Percentiles rank a stretch among this genome's conserved stretches.
Evolutionary conservation across 2,888 invertebrate species (phyloP).

Genomic region (Nowickia ferox): DNA sequence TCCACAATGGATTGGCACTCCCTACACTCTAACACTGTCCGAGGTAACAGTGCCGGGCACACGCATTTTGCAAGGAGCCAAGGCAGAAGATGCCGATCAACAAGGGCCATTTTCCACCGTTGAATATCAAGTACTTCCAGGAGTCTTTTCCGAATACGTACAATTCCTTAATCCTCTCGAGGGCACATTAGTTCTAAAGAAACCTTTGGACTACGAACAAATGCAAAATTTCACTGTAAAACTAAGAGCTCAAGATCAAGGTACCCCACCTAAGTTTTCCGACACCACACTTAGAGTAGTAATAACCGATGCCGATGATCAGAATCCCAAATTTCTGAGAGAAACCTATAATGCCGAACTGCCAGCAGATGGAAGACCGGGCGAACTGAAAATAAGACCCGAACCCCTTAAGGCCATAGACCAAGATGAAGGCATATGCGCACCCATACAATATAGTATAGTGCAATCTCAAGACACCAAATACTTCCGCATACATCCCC

Average conservation of each 20-base stretch:
- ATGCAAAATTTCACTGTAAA: constrained; percentile 90
- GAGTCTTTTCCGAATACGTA: constrained; percentile 91
- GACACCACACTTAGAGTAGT: constrained; percentile 90
- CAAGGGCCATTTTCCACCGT: constrained; percentile 94
- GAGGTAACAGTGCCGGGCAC: constrained; percentile 90
- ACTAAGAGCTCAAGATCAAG: constrained; percentile 91
- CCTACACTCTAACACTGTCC: constrained; percentile 91
- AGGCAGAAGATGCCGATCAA: constrained; percentile 93
- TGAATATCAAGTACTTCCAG: constrained; percentile 90
- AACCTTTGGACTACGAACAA: constrained; percentile 92
- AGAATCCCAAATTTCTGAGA: constrained; percentile 92
- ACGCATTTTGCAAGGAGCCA: constrained; percentile 90
- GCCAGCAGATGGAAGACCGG: constrained; percentile 84
- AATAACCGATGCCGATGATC: constrained; percentile 95
- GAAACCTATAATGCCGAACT: constrained; percentile 90
- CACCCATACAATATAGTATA: constrained; percentile 82
- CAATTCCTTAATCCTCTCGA: constrained; percentile 93
- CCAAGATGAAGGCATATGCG: constrained; percentile 85
- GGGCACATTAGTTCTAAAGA: constrained; percentile 90
- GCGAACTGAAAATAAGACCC: constrained; percentile 87
- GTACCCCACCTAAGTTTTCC: constrained; percentile 89
- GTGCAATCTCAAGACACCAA: constrained; percentile 82
- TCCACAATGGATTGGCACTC: constrained; percentile 91
- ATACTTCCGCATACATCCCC: constrained; percentile 82
- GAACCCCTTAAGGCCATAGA: constrained; percentile 90